Evolutionary conservation across 1,140 invertebrate species (phyloP), one percentile per base, ranked within the genome.

Genomic region (Aphelinus atriplicis): DNA sequence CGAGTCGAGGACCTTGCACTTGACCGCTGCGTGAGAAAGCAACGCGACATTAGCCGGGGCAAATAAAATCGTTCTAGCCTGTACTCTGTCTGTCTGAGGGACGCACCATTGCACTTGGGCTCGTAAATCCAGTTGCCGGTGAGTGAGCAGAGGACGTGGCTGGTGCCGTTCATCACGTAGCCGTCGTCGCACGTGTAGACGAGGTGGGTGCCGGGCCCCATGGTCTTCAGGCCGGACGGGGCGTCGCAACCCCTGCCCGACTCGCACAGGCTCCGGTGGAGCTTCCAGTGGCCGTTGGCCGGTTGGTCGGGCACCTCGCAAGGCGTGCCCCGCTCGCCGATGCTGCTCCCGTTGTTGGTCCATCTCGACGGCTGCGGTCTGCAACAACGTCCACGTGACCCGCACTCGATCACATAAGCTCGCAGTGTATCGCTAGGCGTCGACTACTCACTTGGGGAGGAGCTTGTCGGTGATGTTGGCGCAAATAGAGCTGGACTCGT

Each of bases 401-500:
- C 26, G 26, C 26, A 26, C 26, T 26, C 0, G 26, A 26, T 26
- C 26, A 26, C 26, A 26, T 26, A 26, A 26, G 26, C 26, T 26
- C 26, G 26, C 26, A 26, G 26, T 0, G 26, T 26, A 26, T 26
- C 26, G 26, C 26, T 26, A 26, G 26, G 26, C 26, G 0, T 26
- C 26, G 26, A 26, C 26, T 26, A 26, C 26, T 26, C 26, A 26
- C 26, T 26, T 26, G 26, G 26, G 26, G 26, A 26, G 26, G 26
- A 26, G 26, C 26, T 90, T 84, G 5, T 87, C 86, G 43, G 86
- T 80, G 7, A 93, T 88, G 76, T 92, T 26, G 26, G 93, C 82
- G 78, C 91, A 92, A 1, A 89, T 79, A 0, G 69, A 56, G 51
- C 85, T 78, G 0, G 89, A 89, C 80, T 94, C 93, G 76, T 94